phyloP scores from a whole-genome alignment of 2,113 vertebrate species.

The Sylvia atricapilla region DNA sequence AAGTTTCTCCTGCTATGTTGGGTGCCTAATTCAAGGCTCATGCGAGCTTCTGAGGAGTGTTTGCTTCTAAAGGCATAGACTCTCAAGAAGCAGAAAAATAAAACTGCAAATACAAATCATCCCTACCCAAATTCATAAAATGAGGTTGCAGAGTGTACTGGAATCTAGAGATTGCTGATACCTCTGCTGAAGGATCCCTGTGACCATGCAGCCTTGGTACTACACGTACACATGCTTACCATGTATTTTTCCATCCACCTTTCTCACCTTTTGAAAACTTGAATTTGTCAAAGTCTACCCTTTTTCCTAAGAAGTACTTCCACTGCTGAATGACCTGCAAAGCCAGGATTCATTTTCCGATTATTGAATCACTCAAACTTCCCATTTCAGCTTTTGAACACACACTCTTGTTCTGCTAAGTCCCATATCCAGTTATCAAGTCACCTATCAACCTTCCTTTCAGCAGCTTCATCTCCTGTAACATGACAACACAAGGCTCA shows the following conservation, averaged over 20 bases:
- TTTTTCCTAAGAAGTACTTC: background rate
- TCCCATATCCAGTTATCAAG: constrained; percentile 24
- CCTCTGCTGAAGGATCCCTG: background rate
- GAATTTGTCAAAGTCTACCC: background rate
- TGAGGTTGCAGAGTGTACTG: background rate
- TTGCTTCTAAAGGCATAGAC: background rate
- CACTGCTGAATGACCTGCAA: constrained; percentile 26
- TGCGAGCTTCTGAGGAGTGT: background rate
- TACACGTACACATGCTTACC: background rate
- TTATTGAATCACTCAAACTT: constrained; percentile 27
- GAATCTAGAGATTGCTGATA: background rate
- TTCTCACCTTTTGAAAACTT: background rate
- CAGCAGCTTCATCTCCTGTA: constrained; percentile 35
- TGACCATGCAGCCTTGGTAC: background rate
- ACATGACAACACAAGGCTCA: constrained; percentile 11
- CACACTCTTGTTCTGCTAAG: constrained; percentile 8
- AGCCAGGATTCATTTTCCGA: constrained; percentile 20
- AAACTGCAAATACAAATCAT: background rate
- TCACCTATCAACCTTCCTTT: constrained; percentile 39
- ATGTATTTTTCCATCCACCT: background rate
- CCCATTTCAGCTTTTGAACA: constrained; percentile 45
- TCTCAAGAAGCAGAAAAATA: background rate
- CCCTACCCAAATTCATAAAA: background rate
- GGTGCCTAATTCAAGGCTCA: background rate
- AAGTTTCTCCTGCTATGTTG: background rate